Evolutionary conservation across 2,113 vertebrate genomes (phyloP).

Genomic region (Perca flavescens): DNA sequence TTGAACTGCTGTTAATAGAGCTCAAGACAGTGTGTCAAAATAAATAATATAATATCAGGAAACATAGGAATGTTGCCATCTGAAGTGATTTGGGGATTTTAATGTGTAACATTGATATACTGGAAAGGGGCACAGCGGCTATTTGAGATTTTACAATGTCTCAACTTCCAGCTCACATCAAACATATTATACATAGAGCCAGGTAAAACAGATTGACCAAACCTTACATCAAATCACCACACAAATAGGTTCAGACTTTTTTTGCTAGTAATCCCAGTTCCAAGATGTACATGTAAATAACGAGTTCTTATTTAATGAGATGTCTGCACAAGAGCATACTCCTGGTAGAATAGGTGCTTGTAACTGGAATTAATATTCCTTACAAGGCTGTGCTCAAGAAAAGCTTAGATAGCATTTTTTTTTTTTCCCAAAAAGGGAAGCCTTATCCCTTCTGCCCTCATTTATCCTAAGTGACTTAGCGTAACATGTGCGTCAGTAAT

Average conservation of each 20-base stretch:
- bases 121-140: fast-evolving
- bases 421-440: background rate
- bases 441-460: background rate
- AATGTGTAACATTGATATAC: background rate
- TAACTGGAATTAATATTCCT: background rate
- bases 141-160: background rate
- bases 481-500: constrained; percentile 29
- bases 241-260: background rate
- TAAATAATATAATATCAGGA: background rate
- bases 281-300: background rate
- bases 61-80: background rate
- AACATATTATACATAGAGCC: background rate
- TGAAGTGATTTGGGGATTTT: background rate
- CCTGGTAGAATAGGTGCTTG: background rate
- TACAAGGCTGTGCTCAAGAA: background rate
- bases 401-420: background rate
- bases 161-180: background rate
- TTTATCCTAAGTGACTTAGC: background rate
- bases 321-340: background rate
- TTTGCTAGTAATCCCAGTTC: background rate
- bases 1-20: background rate
- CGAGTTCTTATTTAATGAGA: background rate
- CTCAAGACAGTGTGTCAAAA: background rate
- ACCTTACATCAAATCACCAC: background rate
- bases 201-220: background rate